A percentile compares a stretch with the other conserved stretches of the same genome.
phyloP scores from a whole-genome alignment of 2,797 vertebrate genomes.

The Ciconia nigra region DNA sequence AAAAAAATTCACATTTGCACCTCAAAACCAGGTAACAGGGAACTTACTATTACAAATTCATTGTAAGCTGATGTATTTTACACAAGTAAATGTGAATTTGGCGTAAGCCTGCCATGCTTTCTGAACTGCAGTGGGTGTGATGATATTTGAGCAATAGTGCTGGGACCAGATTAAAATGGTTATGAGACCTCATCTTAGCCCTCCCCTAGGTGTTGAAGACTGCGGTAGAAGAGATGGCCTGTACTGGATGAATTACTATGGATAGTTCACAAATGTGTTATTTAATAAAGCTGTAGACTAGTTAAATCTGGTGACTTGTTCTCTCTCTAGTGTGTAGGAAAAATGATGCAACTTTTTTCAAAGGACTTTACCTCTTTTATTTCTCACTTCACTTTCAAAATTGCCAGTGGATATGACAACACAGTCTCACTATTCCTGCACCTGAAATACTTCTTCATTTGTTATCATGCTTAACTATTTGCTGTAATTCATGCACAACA shows the following conservation, averaged over 20 bases:
- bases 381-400: neutral
- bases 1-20: conserved; percentile 22
- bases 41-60: conserved; percentile 7
- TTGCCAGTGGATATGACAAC: neutral
- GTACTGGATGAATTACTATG: neutral
- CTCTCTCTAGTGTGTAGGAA: neutral
- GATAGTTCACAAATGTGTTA: neutral
- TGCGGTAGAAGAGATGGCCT: neutral
- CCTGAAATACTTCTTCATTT: neutral
- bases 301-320: neutral
- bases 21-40: conserved; percentile 32
- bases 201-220: neutral
- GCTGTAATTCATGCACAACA: neutral
- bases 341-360: neutral
- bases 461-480: neutral
- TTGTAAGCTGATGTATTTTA: neutral
- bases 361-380: neutral
- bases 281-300: neutral
- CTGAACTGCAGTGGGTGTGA: neutral
- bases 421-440: neutral
- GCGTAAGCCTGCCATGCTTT: neutral
- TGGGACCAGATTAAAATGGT: neutral
- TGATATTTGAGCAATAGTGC: neutral
- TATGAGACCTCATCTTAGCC: neutral
- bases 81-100: neutral